Conservation (phyloP, 2,113 vertebrate genomes). For the Oncorhynchus mykiss region DNA sequence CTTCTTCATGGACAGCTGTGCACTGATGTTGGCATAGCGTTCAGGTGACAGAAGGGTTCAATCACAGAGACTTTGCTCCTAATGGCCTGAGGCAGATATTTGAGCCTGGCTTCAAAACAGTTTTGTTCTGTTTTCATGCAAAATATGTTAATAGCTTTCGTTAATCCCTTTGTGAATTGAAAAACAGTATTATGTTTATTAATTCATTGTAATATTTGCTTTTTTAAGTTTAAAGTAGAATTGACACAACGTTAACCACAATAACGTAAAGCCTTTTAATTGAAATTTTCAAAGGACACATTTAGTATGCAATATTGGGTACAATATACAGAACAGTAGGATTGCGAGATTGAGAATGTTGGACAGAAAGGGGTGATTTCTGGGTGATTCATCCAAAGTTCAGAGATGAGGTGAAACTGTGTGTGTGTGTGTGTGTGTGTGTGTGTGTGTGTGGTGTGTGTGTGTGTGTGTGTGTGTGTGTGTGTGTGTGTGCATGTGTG, state of each 20-base stretch:
- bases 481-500: neutral
- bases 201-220: no score
- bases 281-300: no score
- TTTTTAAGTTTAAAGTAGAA: no score
- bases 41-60: neutral
- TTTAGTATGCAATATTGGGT: no score
- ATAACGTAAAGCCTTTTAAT: no score
- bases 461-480: neutral
- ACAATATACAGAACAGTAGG: no score
- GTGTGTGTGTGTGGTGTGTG: neutral
- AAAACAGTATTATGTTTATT: neutral
- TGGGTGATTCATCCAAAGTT: no score
- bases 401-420: no score
- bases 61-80: neutral
- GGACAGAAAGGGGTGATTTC: no score
- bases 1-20: neutral
- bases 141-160: neutral
- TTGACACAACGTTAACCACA: no score
- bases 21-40: constrained; percentile 7
- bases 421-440: no score
- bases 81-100: constrained; percentile 5
- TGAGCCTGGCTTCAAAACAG: neutral
- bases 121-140: neutral
- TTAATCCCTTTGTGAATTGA: neutral
- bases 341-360: no score